Evolutionary conservation across 2,113 vertebrate species (phyloP).

Genomic region (Choloepus hoffmanni): DNA sequence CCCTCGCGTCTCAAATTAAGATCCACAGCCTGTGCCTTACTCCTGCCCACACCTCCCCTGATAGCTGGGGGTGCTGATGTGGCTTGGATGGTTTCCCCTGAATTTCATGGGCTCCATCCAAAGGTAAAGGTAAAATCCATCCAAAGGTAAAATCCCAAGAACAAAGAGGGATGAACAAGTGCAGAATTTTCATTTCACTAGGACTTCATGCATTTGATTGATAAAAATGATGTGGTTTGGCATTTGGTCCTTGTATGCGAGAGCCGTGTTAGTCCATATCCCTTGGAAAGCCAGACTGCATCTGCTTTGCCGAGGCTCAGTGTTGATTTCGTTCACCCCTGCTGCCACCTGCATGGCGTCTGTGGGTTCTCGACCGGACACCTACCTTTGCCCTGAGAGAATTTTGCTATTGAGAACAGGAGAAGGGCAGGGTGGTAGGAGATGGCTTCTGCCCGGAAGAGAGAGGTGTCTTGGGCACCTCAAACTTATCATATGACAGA

Average conservation of each 20-base stretch:
- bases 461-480: not conserved
- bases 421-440: not conserved
- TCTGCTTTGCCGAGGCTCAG: not conserved
- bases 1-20: not conserved
- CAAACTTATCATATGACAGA: not conserved
- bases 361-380: rapidly evolving
- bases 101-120: not conserved
- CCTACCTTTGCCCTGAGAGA: not conserved
- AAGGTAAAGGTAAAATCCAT: not conserved
- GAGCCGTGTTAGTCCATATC: no score
- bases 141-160: not conserved
- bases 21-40: not conserved
- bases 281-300: rapidly evolving
- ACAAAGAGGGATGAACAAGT: not conserved
- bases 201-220: not conserved
- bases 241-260: not conserved
- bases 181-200: not conserved
- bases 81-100: not conserved
- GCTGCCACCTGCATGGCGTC: not conserved
- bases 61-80: not conserved
- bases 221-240: not conserved
- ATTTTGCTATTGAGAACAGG: not conserved
- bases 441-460: not conserved
- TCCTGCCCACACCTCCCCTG: not conserved
- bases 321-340: not conserved